phyloP scores from a whole-genome alignment of 2,888 invertebrate genomes.

The Prosopocoilus inquinatus region DNA sequence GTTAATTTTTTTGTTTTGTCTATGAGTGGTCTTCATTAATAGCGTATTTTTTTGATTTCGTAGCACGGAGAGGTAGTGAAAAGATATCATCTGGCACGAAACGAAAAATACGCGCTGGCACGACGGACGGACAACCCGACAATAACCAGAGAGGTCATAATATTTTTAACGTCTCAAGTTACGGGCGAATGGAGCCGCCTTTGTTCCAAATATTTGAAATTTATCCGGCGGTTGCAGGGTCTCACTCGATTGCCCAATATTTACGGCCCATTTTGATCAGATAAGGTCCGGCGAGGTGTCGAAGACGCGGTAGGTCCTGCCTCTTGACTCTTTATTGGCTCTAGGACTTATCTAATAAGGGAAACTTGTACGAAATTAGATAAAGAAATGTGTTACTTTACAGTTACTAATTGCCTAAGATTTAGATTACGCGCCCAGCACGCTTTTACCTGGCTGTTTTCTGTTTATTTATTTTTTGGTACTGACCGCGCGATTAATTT shows the following conservation, averaged over 20 bases:
- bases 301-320: slow-evolving; percentile 25
- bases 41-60: too few species aligned
- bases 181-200: slow-evolving; percentile 4
- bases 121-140: not conserved
- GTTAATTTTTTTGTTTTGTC: too few species aligned
- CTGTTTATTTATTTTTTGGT: too few species aligned
- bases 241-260: slow-evolving; percentile 19
- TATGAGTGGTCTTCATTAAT: too few species aligned
- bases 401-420: slow-evolving; percentile 31
- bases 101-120: not conserved
- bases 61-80: not conserved
- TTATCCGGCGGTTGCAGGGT: not conserved
- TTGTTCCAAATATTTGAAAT: slow-evolving; percentile 2
- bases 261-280: slow-evolving; percentile 26
- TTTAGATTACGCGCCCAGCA: slow-evolving; percentile 18
- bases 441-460: not conserved
- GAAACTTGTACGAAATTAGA: slow-evolving; percentile 23
- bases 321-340: slow-evolving; percentile 26
- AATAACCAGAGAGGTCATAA: slow-evolving; percentile 6
- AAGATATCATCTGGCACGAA: slow-evolving; percentile 2
- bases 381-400: slow-evolving; percentile 31
- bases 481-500: too few species aligned
- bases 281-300: slow-evolving; percentile 24
- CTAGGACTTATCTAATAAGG: slow-evolving; percentile 17
- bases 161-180: slow-evolving; percentile 16